Base-by-base conservation (phyloP, 2,113 vertebrate species). In the cattle (Bos taurus) region DNA sequence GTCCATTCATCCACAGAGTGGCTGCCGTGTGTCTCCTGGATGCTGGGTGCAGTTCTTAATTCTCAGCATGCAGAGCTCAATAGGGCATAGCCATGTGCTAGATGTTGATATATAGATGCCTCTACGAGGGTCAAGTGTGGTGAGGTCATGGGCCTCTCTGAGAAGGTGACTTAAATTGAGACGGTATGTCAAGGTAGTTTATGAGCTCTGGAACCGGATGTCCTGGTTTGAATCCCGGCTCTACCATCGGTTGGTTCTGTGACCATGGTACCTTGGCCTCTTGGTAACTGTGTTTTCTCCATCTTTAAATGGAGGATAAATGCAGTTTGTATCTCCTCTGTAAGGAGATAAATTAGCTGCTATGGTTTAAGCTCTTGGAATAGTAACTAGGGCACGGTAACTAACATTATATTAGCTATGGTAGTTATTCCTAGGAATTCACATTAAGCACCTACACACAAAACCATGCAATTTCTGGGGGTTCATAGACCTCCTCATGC, bases 51-150 rank as follows among this genome's bases (percentile, higher is more conserved):
- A 0, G 13, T 2, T 5, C 40, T 28, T 1, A 67, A 12, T 57
- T 25, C 54, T 52, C 0, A 0, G 46, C 1, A 0, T 5, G 4
- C 5, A 2, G 1, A 25, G 21, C 6, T 7, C 5, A 6, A 1
- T 1, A 19, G 14, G 28, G 25, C 46, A 54, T 1, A 46, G n/a
- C 54, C 36, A 0, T 0, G 23, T 30, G 16, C n/a, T 88, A 36
- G 59, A 8, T 10, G n/a, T 26, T 13, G 54, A 9, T 6, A 12
- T 12, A 40, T 25, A 25, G 46, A n/a, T 26, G 64, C 9, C 23
- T 88, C 17, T 30, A 17, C 15, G 40, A 6, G 1, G 1, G 64
- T 28, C 16, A 13, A 8, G 26, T 12, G 3, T 6, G 7, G 10
- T 16, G 62, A 88, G 71, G n/a, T 28, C 23, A 7, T 7, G 52